These are phyloP conservation scores for Pseudochirops cupreus DNA, from an alignment of 2,797 vertebrate species.

Conservation along the genomic window DNA sequence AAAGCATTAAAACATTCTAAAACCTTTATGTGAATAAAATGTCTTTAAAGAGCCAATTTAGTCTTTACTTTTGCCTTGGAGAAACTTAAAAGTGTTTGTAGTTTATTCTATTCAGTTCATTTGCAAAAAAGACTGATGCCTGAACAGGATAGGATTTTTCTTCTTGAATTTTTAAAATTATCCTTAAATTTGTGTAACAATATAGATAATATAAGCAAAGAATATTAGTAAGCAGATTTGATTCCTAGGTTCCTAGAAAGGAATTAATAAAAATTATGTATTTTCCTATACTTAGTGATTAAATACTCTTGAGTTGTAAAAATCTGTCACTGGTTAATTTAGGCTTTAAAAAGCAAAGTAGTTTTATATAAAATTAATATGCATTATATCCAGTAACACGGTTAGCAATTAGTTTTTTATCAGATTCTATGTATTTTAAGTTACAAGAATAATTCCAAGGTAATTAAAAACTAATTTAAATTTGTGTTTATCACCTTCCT, in stretches of 20 bases:
- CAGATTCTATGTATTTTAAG: slow-evolving; percentile 1
- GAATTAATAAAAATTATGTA: neutral
- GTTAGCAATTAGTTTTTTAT: neutral
- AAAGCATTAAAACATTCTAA: neutral
- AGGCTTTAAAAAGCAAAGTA: neutral
- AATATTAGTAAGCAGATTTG: neutral
- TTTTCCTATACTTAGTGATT: neutral
- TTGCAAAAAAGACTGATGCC: neutral
- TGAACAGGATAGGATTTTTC: neutral
- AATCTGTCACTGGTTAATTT: slow-evolving; percentile 1
- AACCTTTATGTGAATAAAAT: neutral
- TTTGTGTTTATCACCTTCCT: slow-evolving; percentile 3
- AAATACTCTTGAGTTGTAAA: neutral
- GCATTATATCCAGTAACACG: neutral
- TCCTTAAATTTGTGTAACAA: neutral
- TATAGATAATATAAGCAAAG: neutral
- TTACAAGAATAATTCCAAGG: slow-evolving; percentile 5
- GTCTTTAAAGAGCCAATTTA: neutral
- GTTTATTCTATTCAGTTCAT: neutral
- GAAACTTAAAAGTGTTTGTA: neutral
- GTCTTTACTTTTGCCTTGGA: neutral
- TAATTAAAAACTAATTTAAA: slow-evolving; percentile 23
- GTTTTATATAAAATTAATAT: slow-evolving; percentile 15
- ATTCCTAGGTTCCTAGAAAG: neutral
- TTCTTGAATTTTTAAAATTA: neutral